Conservation (phyloP, 2,113 vertebrate species). For the Dinomys branickii region DNA sequence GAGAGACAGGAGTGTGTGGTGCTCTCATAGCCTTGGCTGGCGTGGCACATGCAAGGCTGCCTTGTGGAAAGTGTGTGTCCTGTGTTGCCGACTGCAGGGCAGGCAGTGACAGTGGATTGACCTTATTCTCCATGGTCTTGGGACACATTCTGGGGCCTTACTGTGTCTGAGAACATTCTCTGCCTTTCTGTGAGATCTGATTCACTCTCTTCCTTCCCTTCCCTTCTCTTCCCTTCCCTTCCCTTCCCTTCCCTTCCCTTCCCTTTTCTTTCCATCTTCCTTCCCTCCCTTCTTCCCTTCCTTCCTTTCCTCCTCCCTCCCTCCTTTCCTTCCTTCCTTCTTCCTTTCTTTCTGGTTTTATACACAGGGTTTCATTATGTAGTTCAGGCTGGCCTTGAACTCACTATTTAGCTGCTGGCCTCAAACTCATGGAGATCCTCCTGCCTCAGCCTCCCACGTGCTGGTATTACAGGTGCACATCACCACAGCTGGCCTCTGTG, state of each 20-base stretch:
- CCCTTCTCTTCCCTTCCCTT: too few relatives aligned
- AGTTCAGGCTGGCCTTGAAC: neutral
- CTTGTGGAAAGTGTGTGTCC: neutral
- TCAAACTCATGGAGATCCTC: neutral
- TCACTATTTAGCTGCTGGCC: neutral
- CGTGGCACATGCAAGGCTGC: neutral
- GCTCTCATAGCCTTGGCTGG: neutral
- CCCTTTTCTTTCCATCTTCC: too few relatives aligned
- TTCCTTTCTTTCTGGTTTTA: neutral
- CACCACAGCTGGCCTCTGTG: neutral
- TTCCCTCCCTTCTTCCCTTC: too few relatives aligned
- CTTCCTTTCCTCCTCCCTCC: too few relatives aligned
- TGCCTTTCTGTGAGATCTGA: neutral
- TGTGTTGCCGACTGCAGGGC: neutral
- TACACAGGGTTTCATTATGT: neutral
- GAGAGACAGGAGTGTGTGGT: neutral
- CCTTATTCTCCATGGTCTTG: neutral
- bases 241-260: too few relatives aligned
- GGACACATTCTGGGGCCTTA: neutral
- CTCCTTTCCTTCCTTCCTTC: too few relatives aligned
- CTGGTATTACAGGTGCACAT: neutral
- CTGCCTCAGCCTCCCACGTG: neutral
- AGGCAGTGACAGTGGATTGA: neutral
- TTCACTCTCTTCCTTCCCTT: neutral
- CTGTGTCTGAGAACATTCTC: neutral